Percentiles rank a stretch among this genome's conserved stretches.
These are phyloP conservation scores for Tetranychus cinnabarinus DNA, from an alignment of 1,140 invertebrate genomes.

Conservation along the genomic window DNA sequence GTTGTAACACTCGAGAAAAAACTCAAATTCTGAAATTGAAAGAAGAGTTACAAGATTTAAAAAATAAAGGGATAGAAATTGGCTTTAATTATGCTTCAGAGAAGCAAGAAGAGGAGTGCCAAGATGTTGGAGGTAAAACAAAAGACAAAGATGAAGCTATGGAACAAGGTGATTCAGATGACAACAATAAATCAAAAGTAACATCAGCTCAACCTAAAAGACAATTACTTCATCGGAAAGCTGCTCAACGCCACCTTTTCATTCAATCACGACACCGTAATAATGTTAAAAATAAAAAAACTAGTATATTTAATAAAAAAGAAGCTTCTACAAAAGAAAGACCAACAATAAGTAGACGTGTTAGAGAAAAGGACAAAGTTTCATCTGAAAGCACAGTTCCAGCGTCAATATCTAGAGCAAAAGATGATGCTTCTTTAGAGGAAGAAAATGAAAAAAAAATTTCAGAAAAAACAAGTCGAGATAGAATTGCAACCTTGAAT, in stretches of 20 bases:
- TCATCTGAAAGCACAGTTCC: background rate
- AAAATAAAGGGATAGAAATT: constrained; percentile 48
- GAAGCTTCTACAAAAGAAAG: background rate
- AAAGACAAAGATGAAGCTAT: constrained; percentile 8
- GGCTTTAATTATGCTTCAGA: constrained; percentile 27
- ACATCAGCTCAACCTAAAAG: background rate
- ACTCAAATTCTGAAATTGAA: constrained; percentile 58
- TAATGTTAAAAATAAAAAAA: background rate
- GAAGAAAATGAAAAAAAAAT: background rate
- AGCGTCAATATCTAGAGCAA: background rate
- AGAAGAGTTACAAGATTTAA: constrained; percentile 45
- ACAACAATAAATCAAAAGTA: background rate
- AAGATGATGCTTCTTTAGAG: background rate
- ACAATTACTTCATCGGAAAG: constrained; percentile 6
- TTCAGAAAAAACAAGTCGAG: background rate
- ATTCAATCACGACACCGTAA: background rate
- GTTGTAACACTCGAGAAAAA: constrained; percentile 95
- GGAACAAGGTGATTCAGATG: background rate
- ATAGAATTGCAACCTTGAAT: background rate
- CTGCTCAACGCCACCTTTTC: constrained; percentile 9
- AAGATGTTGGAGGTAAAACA: background rate
- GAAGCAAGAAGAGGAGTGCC: background rate
- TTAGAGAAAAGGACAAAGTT: background rate
- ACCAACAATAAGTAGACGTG: background rate
- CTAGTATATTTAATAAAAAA: background rate